Conservation (phyloP, 2,888 invertebrate species). For the Eutolmus rufibarbis region DNA sequence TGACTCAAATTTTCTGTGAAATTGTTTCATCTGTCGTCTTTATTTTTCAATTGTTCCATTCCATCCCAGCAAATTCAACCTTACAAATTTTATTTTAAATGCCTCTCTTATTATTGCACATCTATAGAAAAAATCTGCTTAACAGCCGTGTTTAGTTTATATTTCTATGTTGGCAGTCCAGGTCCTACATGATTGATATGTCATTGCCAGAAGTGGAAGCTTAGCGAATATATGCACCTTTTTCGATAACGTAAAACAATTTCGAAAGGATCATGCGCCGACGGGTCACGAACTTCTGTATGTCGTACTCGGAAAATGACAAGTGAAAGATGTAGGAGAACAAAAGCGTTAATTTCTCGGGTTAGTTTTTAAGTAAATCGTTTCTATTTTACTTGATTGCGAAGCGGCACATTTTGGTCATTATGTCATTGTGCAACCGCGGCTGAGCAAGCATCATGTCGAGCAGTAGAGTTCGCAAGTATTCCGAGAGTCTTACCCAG, state of each 20-base stretch:
- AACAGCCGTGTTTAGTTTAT: too few species aligned
- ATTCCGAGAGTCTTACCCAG: constrained; percentile 62
- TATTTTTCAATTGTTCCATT: too few species aligned
- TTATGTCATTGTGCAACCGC: constrained; percentile 11
- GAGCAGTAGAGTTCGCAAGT: constrained; percentile 71
- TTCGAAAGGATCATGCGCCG: background rate
- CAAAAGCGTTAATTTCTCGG: constrained; percentile 17
- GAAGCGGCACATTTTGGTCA: constrained; percentile 17
- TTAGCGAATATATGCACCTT: background rate
- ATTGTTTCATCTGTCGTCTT: too few species aligned
- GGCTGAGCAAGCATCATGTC: constrained; percentile 64
- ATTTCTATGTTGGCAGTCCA: too few species aligned
- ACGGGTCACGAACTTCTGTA: background rate
- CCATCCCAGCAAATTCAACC: too few species aligned
- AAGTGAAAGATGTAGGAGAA: constrained; percentile 26
- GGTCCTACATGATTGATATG: too few species aligned
- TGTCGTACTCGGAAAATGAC: constrained; percentile 2
- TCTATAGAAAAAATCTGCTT: too few species aligned
- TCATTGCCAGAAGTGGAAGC: too few species aligned
- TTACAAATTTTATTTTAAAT: too few species aligned
- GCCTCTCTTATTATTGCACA: too few species aligned
- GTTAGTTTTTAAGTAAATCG: constrained; percentile 29
- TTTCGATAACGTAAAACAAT: background rate
- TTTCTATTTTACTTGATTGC: constrained; percentile 33
- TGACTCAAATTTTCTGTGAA: too few species aligned